phyloP scores from a whole-genome alignment of 2,888 invertebrate genomes.

The Sinhomidia bicolor region DNA sequence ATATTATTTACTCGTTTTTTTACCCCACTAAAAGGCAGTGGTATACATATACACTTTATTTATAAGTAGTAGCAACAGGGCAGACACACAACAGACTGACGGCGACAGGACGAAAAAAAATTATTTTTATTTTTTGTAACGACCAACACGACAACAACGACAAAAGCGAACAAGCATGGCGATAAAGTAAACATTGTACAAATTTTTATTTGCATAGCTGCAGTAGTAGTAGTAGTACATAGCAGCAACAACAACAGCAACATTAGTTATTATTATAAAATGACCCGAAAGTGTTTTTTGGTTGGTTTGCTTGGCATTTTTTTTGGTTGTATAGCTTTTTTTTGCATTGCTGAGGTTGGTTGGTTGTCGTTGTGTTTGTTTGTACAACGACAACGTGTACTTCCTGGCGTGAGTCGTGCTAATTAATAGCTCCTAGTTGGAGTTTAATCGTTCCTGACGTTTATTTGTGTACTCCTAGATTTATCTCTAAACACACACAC shows the following conservation, averaged over 20 bases:
- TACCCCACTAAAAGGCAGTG: neutral
- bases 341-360: neutral
- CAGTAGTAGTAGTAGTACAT: too few relatives aligned
- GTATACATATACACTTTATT: neutral
- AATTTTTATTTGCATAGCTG: neutral
- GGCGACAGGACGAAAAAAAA: neutral
- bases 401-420: constrained; percentile 56
- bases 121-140: neutral
- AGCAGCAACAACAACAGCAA: neutral
- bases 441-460: constrained; percentile 58
- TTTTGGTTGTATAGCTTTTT: neutral
- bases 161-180: neutral
- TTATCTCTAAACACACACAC: neutral
- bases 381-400: constrained; percentile 3
- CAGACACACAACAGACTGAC: neutral
- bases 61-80: neutral
- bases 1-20: constrained; percentile 2
- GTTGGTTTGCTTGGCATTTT: neutral
- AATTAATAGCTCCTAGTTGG: constrained; percentile 44
- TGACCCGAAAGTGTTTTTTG: neutral
- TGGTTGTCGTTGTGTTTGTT: neutral
- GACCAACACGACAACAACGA: neutral
- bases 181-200: neutral
- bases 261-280: neutral
- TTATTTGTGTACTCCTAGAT: constrained; percentile 47